Conservation (phyloP, 2,888 invertebrate genomes). For the Drosophila borealis region DNA sequence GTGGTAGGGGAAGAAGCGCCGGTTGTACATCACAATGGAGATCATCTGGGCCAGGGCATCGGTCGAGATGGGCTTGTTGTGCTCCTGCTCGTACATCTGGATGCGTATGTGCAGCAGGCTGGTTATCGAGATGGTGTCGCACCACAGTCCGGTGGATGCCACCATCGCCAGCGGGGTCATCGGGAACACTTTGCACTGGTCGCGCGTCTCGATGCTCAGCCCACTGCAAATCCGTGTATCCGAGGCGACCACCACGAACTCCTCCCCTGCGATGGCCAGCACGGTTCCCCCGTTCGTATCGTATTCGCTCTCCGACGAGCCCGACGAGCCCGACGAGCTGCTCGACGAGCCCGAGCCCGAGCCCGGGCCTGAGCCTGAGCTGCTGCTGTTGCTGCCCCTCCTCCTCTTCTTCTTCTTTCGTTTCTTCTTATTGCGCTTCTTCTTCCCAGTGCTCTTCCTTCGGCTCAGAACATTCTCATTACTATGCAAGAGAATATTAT, state of each 20-base stretch:
- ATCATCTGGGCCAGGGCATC: constrained; percentile 5
- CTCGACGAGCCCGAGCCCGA: no score
- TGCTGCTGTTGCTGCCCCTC: no score
- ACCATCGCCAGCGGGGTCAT: background rate
- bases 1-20: background rate
- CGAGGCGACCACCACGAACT: constrained; percentile 1
- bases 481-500: no score
- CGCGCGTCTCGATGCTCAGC: fast-evolving
- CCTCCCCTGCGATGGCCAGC: constrained; percentile 3
- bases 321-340: no score
- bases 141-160: background rate
- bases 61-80: background rate
- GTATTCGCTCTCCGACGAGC: no score
- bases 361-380: no score
- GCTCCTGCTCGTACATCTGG: background rate
- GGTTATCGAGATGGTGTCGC: background rate
- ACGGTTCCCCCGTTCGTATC: background rate
- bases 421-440: no score
- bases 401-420: no score
- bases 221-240: background rate
- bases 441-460: no score
- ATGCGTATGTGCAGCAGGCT: background rate
- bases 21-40: constrained; percentile 1
- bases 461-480: no score
- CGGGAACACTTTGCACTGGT: background rate